Conservation (phyloP, 2,888 invertebrate species). For the Cotesia congregata region DNA sequence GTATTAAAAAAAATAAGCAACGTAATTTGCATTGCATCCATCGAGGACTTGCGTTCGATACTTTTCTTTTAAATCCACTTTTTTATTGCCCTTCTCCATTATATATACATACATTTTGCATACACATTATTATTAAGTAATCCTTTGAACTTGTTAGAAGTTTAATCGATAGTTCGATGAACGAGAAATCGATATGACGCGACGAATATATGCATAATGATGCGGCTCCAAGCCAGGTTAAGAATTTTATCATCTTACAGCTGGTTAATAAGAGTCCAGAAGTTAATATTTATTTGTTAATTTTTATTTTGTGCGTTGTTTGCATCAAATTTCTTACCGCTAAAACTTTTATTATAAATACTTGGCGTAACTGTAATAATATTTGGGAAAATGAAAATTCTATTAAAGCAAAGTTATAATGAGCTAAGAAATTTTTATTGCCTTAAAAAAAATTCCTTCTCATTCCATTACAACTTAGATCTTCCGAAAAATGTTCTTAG, state of each 20-base stretch:
- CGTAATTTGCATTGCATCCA: conserved; percentile 12
- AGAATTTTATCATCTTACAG: neutral
- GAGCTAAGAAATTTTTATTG: too few species aligned
- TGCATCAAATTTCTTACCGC: too few species aligned
- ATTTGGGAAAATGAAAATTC: too few species aligned
- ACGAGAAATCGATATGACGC: conserved; percentile 37
- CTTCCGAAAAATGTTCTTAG: too few species aligned
- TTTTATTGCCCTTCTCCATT: conserved; percentile 4
- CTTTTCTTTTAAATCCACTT: conserved; percentile 13
- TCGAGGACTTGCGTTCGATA: neutral
- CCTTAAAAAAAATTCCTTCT: too few species aligned
- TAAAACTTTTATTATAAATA: too few species aligned
- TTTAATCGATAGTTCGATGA: conserved; percentile 11
- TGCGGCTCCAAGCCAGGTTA: conserved; percentile 34
- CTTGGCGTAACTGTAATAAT: too few species aligned
- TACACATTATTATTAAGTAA: conserved; percentile 31
- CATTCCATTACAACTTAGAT: too few species aligned
- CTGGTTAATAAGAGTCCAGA: too few species aligned
- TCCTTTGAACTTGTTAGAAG: conserved; percentile 31
- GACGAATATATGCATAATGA: conserved; percentile 42
- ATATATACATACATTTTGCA: conserved; percentile 16
- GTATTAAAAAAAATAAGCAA: neutral
- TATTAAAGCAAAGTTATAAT: too few species aligned
- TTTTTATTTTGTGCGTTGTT: too few species aligned
- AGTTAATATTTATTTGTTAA: too few species aligned